Evolutionary conservation across 1,140 invertebrate genomes (phyloP).

Genomic region (Aphelenchoides fujianensis): DNA sequence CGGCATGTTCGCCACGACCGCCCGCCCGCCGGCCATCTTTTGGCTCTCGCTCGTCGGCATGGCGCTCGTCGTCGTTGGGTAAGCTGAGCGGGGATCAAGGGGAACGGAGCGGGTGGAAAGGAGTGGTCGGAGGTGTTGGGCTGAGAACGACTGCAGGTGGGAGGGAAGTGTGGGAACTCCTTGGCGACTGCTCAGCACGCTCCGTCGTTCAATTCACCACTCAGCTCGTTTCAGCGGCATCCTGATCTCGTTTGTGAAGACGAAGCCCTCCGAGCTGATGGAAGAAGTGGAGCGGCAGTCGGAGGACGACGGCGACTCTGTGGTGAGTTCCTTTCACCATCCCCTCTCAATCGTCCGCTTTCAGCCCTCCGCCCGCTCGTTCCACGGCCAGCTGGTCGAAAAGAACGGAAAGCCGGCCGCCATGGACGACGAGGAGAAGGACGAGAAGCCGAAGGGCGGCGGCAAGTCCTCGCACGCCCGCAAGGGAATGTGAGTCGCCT

Average conservation of each 20-base stretch:
- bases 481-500: neutral
- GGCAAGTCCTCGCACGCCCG: too few relatives aligned
- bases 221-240: too few relatives aligned
- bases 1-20: conserved; percentile 5
- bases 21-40: conserved; percentile 11
- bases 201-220: too few relatives aligned
- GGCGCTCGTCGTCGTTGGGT: conserved; percentile 12
- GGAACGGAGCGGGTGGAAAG: neutral
- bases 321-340: too few relatives aligned
- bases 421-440: too few relatives aligned
- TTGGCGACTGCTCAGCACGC: too few relatives aligned
- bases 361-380: neutral
- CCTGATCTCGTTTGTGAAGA: conserved; percentile 23
- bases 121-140: too few relatives aligned
- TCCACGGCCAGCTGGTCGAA: neutral
- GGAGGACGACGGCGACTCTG: neutral
- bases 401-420: too few relatives aligned
- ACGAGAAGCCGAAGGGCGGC: neutral
- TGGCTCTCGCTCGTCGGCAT: conserved; percentile 15
- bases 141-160: neutral
- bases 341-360: neutral
- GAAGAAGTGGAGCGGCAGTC: neutral
- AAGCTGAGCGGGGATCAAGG: too few relatives aligned
- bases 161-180: too few relatives aligned
- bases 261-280: conserved; percentile 5